Percentiles rank a stretch among this genome's conserved stretches.
Evolutionary conservation across 1,140 invertebrate species (phyloP).

Genomic region (Drosophila lacertosa): DNA sequence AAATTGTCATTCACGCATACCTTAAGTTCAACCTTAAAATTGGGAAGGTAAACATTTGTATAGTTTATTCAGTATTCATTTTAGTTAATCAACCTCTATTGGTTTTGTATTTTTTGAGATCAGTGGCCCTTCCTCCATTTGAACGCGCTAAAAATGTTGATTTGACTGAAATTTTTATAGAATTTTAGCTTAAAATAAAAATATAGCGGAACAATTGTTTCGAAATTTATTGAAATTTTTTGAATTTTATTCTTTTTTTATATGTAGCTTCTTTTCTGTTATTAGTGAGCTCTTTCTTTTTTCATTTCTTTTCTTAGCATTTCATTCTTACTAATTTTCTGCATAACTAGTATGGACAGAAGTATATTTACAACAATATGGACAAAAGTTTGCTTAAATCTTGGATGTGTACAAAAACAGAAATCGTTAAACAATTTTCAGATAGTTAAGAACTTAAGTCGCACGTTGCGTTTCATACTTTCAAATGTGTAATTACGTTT

Average conservation of each 20-base stretch:
- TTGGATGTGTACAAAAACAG: conserved; percentile 62
- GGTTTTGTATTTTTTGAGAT: conserved; percentile 28
- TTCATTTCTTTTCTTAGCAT: conserved; percentile 32
- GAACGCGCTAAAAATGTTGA: conserved; percentile 36
- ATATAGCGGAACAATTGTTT: conserved; percentile 68
- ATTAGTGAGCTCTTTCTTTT: conserved; percentile 50
- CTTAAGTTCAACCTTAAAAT: neutral
- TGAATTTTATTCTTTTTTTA: conserved; percentile 56
- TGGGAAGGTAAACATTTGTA: neutral
- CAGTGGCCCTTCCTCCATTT: conserved; percentile 51
- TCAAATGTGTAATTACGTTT: conserved; percentile 34
- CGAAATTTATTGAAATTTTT: conserved; percentile 67
- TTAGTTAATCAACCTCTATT: neutral
- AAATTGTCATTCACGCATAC: neutral
- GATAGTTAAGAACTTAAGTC: conserved; percentile 48
- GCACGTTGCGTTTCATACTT: conserved; percentile 35
- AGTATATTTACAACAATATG: conserved; percentile 54
- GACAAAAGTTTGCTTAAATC: conserved; percentile 49
- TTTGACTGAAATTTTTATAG: conserved; percentile 65
- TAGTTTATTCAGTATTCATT: neutral
- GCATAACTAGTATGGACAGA: conserved; percentile 35
- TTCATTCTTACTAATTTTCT: conserved; percentile 37
- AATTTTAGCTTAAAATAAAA: conserved; percentile 74
- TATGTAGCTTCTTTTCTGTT: conserved; percentile 57
- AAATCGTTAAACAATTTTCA: conserved; percentile 50